Evolutionary conservation across 1,140 invertebrate species (phyloP).

Genomic region (Drosophila pallidifrons): DNA sequence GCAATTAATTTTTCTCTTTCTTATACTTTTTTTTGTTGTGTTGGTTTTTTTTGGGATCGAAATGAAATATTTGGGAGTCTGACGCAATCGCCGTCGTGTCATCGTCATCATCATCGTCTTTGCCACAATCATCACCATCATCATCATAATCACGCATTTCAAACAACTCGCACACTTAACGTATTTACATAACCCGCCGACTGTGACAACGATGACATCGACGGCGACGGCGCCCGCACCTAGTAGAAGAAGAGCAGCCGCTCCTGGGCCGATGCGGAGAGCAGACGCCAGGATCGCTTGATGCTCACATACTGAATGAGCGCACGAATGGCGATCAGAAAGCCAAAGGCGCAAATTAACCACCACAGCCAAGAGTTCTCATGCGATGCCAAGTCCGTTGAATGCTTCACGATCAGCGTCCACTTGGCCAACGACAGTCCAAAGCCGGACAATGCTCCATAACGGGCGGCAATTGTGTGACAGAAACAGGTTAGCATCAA

Average conservation of each 20-base stretch:
- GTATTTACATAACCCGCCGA: constrained; percentile 67
- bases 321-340: constrained; percentile 94
- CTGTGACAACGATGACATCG: constrained; percentile 23
- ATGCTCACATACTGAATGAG: constrained; percentile 96
- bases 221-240: constrained; percentile 67
- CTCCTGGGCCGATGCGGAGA: constrained; percentile 94
- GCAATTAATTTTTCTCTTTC: constrained; percentile 39
- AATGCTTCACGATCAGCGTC: constrained; percentile 97
- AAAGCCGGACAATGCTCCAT: constrained; percentile 96
- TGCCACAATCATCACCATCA: background rate
- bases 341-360: constrained; percentile 95
- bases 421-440: constrained; percentile 96
- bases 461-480: constrained; percentile 96
- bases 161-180: constrained; percentile 46
- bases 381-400: constrained; percentile 92
- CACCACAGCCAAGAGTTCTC: constrained; percentile 96
- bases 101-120: constrained; percentile 3
- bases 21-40: background rate
- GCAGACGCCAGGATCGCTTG: constrained; percentile 94
- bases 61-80: constrained; percentile 17
- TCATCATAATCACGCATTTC: background rate
- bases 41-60: constrained; percentile 40
- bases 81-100: constrained; percentile 12
- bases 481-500: constrained; percentile 96
- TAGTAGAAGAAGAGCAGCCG: constrained; percentile 94